Evolutionary conservation across 2,113 vertebrate species (phyloP), one percentile per base, ranked within the genome.

Genomic region (Leptocoma aspasia): DNA sequence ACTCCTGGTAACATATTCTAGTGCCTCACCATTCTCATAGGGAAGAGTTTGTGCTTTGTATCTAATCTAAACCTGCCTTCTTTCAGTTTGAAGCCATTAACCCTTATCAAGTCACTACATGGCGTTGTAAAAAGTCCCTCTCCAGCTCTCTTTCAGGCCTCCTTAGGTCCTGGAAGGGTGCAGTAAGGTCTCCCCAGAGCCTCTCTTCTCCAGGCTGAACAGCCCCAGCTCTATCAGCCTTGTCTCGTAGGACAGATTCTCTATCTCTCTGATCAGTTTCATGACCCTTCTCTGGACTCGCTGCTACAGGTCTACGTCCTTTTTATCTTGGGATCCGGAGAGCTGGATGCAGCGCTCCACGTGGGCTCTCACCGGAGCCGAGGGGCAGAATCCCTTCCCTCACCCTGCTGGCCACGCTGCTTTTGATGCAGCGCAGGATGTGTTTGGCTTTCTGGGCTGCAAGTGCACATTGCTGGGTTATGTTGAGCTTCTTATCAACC

Each of bases 381-480:
- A 53, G 39, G 11, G 20, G 23, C n/a, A 45, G 39, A 82, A 45
- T 60, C 24, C 5, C 9, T 19, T 66, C n/a, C 52, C 60, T 60
- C 0, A 1, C 2, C 53, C 39, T 10, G 2, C 47, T 68, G 61
- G 24, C 54, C 5, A 2, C 0, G 0, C 39, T 66, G 24, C 39
- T 53, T 41, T 68, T 12, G 39, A 13, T 68, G 30, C 30, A 53
- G 11, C 23, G 8, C n/a, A 41, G 45, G 15, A 31, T 30, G 5
- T 37, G 8, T 10, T 41, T 68, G 70, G 17, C n/a, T 54, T 68
- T 82, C 39, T 68, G 61, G 39, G 39, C n/a, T 60, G 15, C 13
- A 24, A 0, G 7, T 5, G 10, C 31, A 15, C 17, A 1, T 52
- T 66, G 22, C 27, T 66, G 37, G 33, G 28, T 82, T 8, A 7